phyloP scores from a whole-genome alignment of 2,888 invertebrate genomes.

The Trachelus iudaicus region DNA sequence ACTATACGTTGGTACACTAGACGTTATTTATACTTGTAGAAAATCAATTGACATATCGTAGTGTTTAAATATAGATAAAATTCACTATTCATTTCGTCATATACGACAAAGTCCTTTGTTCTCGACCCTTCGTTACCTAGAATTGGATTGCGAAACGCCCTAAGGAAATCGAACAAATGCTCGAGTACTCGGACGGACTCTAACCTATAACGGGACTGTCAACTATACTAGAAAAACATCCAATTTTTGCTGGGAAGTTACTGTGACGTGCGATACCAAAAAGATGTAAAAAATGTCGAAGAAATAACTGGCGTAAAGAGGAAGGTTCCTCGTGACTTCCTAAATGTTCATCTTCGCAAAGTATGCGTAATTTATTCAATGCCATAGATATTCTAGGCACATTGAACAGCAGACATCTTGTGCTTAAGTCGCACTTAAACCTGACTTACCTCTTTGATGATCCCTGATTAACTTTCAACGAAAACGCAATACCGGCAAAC shows the following conservation, averaged over 20 bases:
- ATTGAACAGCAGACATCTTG: neutral
- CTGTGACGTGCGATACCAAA: neutral
- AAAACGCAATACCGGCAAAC: neutral
- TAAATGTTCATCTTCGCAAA: neutral
- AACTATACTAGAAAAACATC: neutral
- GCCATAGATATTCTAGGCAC: neutral
- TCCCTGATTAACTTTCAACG: neutral
- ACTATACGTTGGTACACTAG: neutral
- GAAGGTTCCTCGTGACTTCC: neutral
- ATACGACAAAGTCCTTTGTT: neutral
- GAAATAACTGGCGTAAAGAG: neutral
- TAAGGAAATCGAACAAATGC: neutral
- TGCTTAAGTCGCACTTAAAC: neutral
- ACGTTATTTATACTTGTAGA: neutral
- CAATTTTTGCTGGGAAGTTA: neutral
- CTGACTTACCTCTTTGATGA: neutral
- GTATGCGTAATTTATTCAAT: neutral
- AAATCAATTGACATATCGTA: neutral
- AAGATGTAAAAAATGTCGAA: neutral
- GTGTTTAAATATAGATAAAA: neutral
- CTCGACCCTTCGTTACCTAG: neutral
- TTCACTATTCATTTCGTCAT: neutral
- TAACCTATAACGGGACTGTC: neutral
- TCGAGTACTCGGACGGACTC: neutral
- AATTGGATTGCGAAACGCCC: neutral